phyloP scores from a whole-genome alignment of 2,888 invertebrate genomes.

The Physocephala rufipes region DNA sequence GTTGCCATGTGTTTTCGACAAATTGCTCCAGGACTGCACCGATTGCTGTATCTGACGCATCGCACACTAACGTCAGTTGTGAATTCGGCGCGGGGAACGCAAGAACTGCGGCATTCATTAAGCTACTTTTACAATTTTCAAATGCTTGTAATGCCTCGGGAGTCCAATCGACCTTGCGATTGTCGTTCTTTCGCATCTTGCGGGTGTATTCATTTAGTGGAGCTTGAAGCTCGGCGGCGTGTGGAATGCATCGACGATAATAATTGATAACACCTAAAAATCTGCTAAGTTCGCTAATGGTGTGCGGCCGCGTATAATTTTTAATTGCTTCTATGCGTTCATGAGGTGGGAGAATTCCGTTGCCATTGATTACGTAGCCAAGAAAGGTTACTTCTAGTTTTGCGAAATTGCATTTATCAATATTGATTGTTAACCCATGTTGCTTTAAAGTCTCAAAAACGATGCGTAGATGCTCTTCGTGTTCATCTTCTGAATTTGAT shows the following conservation, averaged over 20 bases:
- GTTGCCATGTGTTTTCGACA: neutral
- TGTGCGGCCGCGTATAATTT: constrained; percentile 17
- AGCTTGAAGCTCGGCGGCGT: constrained; percentile 8
- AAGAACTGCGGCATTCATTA: constrained; percentile 11
- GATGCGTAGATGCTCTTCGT: constrained; percentile 37
- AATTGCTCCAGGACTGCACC: constrained; percentile 38
- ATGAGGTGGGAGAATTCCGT: neutral
- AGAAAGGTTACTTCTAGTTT: constrained; percentile 14
- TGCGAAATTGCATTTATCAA: constrained; percentile 30
- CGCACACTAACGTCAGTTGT: constrained; percentile 35
- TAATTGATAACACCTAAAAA: constrained; percentile 2
- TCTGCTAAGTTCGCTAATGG: constrained; percentile 7
- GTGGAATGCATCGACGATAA: constrained; percentile 12
- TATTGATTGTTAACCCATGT: constrained; percentile 26
- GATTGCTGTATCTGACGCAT: constrained; percentile 36
- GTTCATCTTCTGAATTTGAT: constrained; percentile 41
- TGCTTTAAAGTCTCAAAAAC: constrained; percentile 42
- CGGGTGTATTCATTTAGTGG: neutral
- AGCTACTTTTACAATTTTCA: constrained; percentile 22
- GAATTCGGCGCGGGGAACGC: constrained; percentile 24
- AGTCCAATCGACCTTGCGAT: neutral
- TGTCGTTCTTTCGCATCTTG: constrained; percentile 7
- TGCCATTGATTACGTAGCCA: constrained; percentile 9
- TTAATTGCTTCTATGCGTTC: constrained; percentile 12
- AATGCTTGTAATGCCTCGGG: constrained; percentile 19